These are phyloP conservation scores for Leptobrachium leishanense DNA, from an alignment of 2,113 vertebrate species.

Conservation along the genomic window DNA sequence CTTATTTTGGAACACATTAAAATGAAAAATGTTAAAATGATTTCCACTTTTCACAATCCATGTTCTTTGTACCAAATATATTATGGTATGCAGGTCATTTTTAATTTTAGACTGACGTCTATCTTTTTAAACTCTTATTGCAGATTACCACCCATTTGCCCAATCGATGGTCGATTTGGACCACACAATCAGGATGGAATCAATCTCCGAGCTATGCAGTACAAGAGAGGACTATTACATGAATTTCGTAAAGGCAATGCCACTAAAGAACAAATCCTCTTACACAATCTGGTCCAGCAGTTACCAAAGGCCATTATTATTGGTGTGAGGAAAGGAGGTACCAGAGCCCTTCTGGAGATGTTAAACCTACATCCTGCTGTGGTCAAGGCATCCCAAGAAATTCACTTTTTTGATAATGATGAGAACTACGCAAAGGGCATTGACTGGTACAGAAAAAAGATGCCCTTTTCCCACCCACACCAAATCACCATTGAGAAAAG, in stretches of 20 bases:
- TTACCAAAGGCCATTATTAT: slow-evolving; percentile 95
- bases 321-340: slow-evolving; percentile 92
- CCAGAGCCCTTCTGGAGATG: slow-evolving; percentile 92
- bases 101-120: background rate
- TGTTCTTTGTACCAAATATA: too few relatives aligned
- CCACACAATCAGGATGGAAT: slow-evolving; percentile 72
- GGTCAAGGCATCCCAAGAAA: slow-evolving; percentile 96
- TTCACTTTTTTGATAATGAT: slow-evolving; percentile 96
- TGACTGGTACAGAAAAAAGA: slow-evolving; percentile 93
- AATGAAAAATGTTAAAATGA: too few relatives aligned
- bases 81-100: background rate
- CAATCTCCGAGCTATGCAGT: slow-evolving; percentile 81
- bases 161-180: slow-evolving; percentile 75
- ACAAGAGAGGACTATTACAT: slow-evolving; percentile 81
- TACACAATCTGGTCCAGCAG: slow-evolving; percentile 88
- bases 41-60: too few relatives aligned
- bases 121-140: slow-evolving; percentile 36
- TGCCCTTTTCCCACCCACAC: slow-evolving; percentile 93
- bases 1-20: too few relatives aligned
- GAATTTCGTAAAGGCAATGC: slow-evolving; percentile 84
- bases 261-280: slow-evolving; percentile 82
- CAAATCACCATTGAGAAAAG: slow-evolving; percentile 98
- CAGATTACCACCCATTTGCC: slow-evolving; percentile 88
- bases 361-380: slow-evolving; percentile 92
- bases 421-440: slow-evolving; percentile 91